Conservation (phyloP, 1,140 invertebrate species). For the Drosophila erecta region DNA sequence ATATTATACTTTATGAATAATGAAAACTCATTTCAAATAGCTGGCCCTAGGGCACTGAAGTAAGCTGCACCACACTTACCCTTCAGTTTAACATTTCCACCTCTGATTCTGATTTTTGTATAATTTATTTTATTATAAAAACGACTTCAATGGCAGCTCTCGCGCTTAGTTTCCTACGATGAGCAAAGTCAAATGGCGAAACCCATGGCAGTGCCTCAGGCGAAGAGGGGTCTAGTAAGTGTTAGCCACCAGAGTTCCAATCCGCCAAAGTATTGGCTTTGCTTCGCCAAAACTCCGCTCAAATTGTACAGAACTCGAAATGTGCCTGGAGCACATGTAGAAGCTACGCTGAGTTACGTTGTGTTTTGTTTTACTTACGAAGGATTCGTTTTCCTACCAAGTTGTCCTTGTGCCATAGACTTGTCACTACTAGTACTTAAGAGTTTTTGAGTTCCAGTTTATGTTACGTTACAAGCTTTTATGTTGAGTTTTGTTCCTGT, state of each 20-base stretch:
- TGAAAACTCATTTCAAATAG: conserved; percentile 50
- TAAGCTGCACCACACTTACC: conserved; percentile 84
- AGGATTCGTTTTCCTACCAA: conserved; percentile 5
- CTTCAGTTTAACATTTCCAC: conserved; percentile 7
- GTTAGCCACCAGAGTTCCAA: conserved; percentile 24
- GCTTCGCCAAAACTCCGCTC: conserved; percentile 50
- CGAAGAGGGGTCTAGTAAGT: conserved; percentile 67
- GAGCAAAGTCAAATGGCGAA: conserved; percentile 48
- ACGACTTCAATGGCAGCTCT: conserved; percentile 48
- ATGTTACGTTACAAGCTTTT: conserved; percentile 9
- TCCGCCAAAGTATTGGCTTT: conserved; percentile 53
- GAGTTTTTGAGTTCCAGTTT: conserved; percentile 4
- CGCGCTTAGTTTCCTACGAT: conserved; percentile 72
- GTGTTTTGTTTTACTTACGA: conserved; percentile 26
- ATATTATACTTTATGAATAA: conserved; percentile 41
- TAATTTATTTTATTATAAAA: conserved; percentile 36
- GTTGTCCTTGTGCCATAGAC: conserved; percentile 1
- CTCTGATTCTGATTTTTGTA: conserved; percentile 28
- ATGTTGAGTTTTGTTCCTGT: conserved; percentile 16
- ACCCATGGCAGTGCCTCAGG: conserved; percentile 18
- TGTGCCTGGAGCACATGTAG: conserved; percentile 49
- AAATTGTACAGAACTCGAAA: conserved; percentile 47
- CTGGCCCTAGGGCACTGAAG: conserved; percentile 86
- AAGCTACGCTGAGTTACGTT: conserved; percentile 54
- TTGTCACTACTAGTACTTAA: background rate